Evolutionary conservation across 2,797 vertebrate species (phyloP).

Genomic region (Selene dorsalis): DNA sequence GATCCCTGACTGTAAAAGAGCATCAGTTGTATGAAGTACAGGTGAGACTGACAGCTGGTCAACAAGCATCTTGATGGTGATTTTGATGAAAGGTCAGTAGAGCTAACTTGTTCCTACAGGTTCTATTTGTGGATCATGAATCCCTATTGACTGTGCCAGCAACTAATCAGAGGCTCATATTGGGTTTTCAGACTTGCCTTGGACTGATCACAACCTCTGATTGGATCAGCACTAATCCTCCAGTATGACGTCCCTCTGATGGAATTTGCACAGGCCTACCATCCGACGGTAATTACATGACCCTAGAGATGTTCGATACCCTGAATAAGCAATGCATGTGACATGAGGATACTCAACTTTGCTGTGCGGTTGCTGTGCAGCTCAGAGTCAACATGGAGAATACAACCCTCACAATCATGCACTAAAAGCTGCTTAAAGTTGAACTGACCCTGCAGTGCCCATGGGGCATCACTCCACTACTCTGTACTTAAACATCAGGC

Average conservation of each 20-base stretch:
- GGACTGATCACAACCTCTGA: conserved; percentile 61
- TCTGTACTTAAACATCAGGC: conserved; percentile 29
- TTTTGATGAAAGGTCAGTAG: conserved; percentile 65
- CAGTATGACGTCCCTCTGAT: conserved; percentile 56
- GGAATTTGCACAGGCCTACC: conserved; percentile 69
- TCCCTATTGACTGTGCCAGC: conserved; percentile 62
- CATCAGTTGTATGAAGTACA: conserved; percentile 14
- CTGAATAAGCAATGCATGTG: conserved; percentile 42
- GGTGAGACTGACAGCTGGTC: conserved; percentile 46
- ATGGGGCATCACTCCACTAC: conserved; percentile 31
- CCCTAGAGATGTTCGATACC: conserved; percentile 60
- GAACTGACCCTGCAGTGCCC: conserved; percentile 29
- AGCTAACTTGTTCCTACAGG: conserved; percentile 61
- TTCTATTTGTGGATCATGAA: conserved; percentile 71
- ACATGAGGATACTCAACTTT: conserved; percentile 24
- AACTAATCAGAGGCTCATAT: conserved; percentile 71
- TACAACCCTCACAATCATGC: background rate
- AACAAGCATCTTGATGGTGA: conserved; percentile 39
- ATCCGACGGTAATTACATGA: conserved; percentile 60
- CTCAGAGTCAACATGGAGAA: conserved; percentile 23
- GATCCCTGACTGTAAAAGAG: background rate
- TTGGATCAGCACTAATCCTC: conserved; percentile 70
- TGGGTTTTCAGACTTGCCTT: conserved; percentile 59
- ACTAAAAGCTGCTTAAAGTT: conserved; percentile 1
- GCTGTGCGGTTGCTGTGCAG: conserved; percentile 38